Base-by-base conservation (phyloP, 2,888 invertebrate species). In the Scrobipalpa costella region DNA sequence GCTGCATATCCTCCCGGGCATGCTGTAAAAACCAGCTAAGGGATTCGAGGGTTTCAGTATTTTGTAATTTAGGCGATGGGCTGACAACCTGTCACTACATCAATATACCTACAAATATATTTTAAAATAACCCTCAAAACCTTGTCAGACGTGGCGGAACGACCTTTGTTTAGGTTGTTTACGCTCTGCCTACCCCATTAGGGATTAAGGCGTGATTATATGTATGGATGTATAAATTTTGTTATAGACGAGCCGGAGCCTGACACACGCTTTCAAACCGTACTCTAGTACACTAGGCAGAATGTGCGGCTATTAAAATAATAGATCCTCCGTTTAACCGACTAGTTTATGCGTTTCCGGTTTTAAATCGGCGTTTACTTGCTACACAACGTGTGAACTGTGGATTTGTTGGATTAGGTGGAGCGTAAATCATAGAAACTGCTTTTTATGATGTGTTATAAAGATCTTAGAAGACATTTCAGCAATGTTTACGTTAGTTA, bases 251-350 rank as follows among this genome's bases (percentile, higher is more conserved):
- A 49, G 19, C 49, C 19, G 49, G 17, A 49, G 49, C 19, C 49
- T 40, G n/a, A 19, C 19, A 49, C 49, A 19, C 19, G 19, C 15
- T 49, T 49, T 49, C 17, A 19, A 19, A 49, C 49, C n/a, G 49
- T 49, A 49, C 49, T 49, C 49, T 11, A 57, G 58, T 58, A 58
- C 58, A 58, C 34, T 57, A n/a, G 33, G 55, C 55, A 21, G 27
- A 55, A 49, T 49, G 19, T 49, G 19, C 19, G 49, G 27, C 52
- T 58, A 58, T 58, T 58, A 40, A 58, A 58, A 58, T 58, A 58
- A 58, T 58, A 21, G 58, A 38, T 58, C 40, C 58, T 58, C 57
- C 33, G 57, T 33, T 49, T 8, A 49, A 49, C 49, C 19, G 40
- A 49, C 36, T 15, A 34, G 36, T 57, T 34, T 33, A 57, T 57